Conservation (phyloP, 2,888 invertebrate species). For the Plemyria rubiginata region DNA sequence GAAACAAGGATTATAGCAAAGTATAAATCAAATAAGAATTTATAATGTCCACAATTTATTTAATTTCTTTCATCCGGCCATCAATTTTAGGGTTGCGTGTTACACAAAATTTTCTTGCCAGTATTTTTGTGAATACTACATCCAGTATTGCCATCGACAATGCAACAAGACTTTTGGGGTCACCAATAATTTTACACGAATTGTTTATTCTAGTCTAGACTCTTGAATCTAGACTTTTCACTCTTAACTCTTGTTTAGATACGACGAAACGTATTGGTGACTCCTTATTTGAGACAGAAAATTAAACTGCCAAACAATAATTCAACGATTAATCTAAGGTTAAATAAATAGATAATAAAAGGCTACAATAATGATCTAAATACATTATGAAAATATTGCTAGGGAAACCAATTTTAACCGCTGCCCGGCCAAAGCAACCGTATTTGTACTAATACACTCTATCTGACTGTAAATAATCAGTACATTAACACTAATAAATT, state of each 20-base stretch:
- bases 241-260: background rate
- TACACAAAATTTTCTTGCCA: conserved; percentile 17
- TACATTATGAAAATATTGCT: conserved; percentile 60
- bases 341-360: conserved; percentile 66
- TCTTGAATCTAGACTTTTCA: background rate
- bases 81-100: conserved; percentile 25
- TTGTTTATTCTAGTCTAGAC: background rate
- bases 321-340: conserved; percentile 66
- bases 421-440: conserved; percentile 57
- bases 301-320: conserved; percentile 59
- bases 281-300: conserved; percentile 34
- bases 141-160: conserved; percentile 8
- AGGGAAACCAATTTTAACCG: conserved; percentile 64
- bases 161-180: conserved; percentile 20
- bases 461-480: conserved; percentile 42
- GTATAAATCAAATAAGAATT: background rate
- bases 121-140: conserved; percentile 10
- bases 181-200: conserved; percentile 18
- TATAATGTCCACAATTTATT: background rate
- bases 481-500: conserved; percentile 51
- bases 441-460: conserved; percentile 68
- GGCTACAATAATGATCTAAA: conserved; percentile 55
- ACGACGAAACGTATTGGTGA: conserved; percentile 11
- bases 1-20: conserved; percentile 5
- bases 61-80: conserved; percentile 19